A percentile compares a stretch with the other conserved stretches of the same genome.
Conservation (phyloP, 2,797 vertebrate genomes). For the Lates japonicus region DNA sequence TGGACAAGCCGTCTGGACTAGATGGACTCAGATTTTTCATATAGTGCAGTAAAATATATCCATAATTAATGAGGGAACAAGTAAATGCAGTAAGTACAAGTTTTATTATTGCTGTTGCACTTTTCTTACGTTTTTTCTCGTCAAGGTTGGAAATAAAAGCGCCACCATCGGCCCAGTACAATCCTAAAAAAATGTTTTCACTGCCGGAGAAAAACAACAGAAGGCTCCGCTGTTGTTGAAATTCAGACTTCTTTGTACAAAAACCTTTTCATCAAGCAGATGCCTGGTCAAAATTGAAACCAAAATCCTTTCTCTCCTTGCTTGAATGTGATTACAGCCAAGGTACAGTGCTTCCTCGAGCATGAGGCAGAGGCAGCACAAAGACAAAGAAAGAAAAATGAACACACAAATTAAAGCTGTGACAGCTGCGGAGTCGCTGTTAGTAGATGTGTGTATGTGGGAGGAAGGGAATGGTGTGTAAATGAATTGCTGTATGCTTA, state of each 20-base stretch:
- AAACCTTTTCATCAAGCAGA: conserved; percentile 38
- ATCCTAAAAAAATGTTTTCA: conserved; percentile 1
- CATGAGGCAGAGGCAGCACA: background rate
- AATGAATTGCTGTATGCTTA: conserved; percentile 79
- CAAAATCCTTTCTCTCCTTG: conserved; percentile 17
- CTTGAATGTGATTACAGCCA: conserved; percentile 42
- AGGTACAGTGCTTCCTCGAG: conserved; percentile 44
- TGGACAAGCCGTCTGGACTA: background rate
- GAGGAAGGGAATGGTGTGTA: conserved; percentile 54
- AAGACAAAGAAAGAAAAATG: conserved; percentile 45
- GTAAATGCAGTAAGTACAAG: conserved; percentile 1
- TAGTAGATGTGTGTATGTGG: conserved; percentile 40
- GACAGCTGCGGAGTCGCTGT: conserved; percentile 56
- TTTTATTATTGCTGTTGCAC: conserved; percentile 1
- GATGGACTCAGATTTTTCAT: background rate
- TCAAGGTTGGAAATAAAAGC: conserved; percentile 8
- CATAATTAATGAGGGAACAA: conserved; percentile 17
- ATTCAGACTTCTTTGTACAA: conserved; percentile 17
- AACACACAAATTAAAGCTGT: conserved; percentile 56
- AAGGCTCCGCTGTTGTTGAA: conserved; percentile 9
- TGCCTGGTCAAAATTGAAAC: conserved; percentile 27
- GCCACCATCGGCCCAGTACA: background rate
- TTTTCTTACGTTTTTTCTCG: conserved; percentile 16
- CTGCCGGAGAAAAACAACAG: conserved; percentile 9
- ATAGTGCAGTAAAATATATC: background rate